Evolutionary conservation across 2,113 vertebrate genomes (phyloP).

Genomic region (Microtus richardsoni): DNA sequence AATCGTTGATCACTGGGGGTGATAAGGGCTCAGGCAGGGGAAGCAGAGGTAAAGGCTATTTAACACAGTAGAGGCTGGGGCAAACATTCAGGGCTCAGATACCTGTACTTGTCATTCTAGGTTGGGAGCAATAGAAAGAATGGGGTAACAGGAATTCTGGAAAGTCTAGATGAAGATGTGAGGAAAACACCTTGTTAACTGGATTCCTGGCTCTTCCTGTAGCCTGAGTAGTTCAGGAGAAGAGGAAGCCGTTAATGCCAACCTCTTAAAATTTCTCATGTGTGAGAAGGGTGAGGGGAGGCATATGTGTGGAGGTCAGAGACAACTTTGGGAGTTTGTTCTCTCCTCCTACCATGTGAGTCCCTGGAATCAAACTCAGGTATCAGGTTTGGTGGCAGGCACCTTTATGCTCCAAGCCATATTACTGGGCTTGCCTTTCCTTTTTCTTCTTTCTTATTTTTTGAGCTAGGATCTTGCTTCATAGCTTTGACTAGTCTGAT

Average conservation of each 20-base stretch:
- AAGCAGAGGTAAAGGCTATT: background rate
- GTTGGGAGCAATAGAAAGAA: background rate
- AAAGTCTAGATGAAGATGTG: background rate
- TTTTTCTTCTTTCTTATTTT: background rate
- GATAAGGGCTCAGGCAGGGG: background rate
- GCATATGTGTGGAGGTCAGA: background rate
- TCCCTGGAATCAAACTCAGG: background rate
- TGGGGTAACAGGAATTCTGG: background rate
- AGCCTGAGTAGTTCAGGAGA: background rate
- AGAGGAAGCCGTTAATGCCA: background rate
- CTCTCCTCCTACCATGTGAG: background rate
- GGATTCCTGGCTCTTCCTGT: background rate
- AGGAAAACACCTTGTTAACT: background rate
- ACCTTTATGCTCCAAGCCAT: background rate
- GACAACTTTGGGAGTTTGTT: background rate
- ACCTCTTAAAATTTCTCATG: background rate
- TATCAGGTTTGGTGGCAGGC: background rate
- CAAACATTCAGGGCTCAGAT: background rate
- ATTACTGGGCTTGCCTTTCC: background rate
- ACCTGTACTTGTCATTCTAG: background rate
- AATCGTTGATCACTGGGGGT: background rate
- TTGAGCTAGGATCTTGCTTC: background rate
- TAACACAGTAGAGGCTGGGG: background rate
- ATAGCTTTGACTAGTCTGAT: background rate
- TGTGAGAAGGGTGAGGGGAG: background rate